Base-by-base conservation (phyloP, 1,140 invertebrate genomes). In the Hycleus phaleratus region DNA sequence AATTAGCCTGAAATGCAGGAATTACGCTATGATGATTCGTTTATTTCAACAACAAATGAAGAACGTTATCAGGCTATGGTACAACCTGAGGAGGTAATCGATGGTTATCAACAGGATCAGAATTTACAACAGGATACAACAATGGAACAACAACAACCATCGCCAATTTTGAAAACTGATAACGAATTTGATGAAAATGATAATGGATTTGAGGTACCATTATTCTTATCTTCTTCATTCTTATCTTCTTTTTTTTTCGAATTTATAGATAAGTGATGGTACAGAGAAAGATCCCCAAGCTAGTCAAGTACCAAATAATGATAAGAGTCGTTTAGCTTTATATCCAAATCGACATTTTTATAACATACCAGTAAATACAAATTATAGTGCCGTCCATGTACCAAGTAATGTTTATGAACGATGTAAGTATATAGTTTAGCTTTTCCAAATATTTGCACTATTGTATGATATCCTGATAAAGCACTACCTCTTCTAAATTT, bases 381-480 rank as follows among this genome's bases (percentile, higher is more conserved):
- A 82, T 68, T 80, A 85, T 70, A 95, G 91, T 65, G 88, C 92
- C 38, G 90, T 98, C 4, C 95, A 97, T 73, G 91, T 98, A 4
- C 94, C 95, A 2, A 95, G 92, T 25, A 96, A 96, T 74, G 93
- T 98, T 42, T 97, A 89, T 71, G 90, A 94, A 66, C 81, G 88
- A 81, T 85, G 91, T 94, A 78, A 80, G 80, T 77, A 9, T 45
- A 53, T 38, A 18, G 18, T 26, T 5, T 32, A 32, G 32, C 1
- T 5, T 32, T 32, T 32, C 18, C 18, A 18, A 18, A 32, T 26
- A 45, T 25, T 45, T 32, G 39, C 18, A 18, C 18, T 18, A n/a
- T 48, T 25, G n/a, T 40, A 52, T 25, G 4, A 46, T 0, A 26
- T 54, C 39, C 24, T 4, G 6, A 18, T 18, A 18, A 18, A 1